Conservation (phyloP, 2,888 invertebrate genomes). For the Andrena minutula region DNA sequence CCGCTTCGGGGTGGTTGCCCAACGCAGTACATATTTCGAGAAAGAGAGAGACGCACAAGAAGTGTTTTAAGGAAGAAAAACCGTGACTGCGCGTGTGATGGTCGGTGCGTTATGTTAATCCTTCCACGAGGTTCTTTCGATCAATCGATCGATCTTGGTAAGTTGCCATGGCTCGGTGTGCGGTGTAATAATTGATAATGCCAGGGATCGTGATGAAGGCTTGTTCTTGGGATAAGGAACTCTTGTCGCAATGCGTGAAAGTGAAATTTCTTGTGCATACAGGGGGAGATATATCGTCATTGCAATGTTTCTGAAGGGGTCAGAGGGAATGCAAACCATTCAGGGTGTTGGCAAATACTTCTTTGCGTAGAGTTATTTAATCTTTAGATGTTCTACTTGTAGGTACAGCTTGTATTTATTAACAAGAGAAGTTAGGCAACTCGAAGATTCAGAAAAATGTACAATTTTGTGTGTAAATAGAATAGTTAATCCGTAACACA, state of each 20-base stretch:
- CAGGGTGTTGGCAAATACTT: no score
- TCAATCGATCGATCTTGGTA: background rate
- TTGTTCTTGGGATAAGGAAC: background rate
- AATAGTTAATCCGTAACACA: no score
- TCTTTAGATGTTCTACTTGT: no score
- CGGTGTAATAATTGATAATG: background rate
- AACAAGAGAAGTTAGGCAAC: no score
- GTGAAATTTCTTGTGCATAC: background rate
- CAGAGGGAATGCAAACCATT: no score
- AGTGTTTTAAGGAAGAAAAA: constrained; percentile 45
- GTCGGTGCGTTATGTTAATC: background rate
- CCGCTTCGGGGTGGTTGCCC: constrained; percentile 64
- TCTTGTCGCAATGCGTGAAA: background rate
- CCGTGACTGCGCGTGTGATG: background rate
- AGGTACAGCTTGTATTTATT: no score
- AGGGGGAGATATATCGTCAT: no score
- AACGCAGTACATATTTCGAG: constrained; percentile 33
- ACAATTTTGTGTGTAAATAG: no score
- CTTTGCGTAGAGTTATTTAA: no score
- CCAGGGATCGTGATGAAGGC: background rate
- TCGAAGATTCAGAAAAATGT: no score
- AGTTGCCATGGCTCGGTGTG: background rate
- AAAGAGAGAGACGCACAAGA: constrained; percentile 15
- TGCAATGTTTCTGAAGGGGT: no score
- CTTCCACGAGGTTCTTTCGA: background rate